Conservation (phyloP, 1,140 invertebrate genomes). For the Periplaneta americana region DNA sequence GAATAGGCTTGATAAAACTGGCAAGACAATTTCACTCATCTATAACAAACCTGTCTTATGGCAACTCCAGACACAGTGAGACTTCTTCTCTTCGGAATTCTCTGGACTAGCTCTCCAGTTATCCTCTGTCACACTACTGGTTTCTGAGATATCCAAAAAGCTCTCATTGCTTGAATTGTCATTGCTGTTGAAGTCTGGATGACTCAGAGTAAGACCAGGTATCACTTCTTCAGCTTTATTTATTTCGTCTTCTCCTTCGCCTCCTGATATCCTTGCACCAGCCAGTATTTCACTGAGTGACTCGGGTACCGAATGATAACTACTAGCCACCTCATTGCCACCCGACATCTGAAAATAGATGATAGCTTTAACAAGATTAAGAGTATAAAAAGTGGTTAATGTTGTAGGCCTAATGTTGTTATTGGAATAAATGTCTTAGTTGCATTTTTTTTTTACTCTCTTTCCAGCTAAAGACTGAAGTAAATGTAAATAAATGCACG, state of each 20-base stretch:
- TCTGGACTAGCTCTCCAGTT: not conserved
- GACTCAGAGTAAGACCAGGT: not conserved
- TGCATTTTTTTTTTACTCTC: too few relatives aligned
- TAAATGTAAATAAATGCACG: too few relatives aligned
- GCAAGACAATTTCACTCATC: too few relatives aligned
- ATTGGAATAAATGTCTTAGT: too few relatives aligned
- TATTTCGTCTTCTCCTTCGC: not conserved
- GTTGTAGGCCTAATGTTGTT: too few relatives aligned
- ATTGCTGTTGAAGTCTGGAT: not conserved
- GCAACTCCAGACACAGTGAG: not conserved
- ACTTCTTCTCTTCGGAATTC: not conserved
- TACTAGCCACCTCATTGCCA: constrained; percentile 13
- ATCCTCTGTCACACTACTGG: not conserved
- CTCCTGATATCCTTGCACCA: not conserved
- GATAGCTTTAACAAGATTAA: too few relatives aligned
- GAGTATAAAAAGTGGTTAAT: too few relatives aligned
- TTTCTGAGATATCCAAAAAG: not conserved
- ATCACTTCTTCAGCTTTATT: not conserved
- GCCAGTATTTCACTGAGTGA: not conserved
- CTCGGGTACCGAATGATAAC: constrained; percentile 13
- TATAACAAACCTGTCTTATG: not conserved
- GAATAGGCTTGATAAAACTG: too few relatives aligned
- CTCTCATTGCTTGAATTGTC: not conserved
- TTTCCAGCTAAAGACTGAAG: too few relatives aligned
- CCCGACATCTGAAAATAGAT: not conserved